Percentiles rank a stretch among this genome's conserved stretches.
Evolutionary conservation across 2,113 vertebrate species (phyloP).

Genomic region (Onychostruthus taczanowskii): DNA sequence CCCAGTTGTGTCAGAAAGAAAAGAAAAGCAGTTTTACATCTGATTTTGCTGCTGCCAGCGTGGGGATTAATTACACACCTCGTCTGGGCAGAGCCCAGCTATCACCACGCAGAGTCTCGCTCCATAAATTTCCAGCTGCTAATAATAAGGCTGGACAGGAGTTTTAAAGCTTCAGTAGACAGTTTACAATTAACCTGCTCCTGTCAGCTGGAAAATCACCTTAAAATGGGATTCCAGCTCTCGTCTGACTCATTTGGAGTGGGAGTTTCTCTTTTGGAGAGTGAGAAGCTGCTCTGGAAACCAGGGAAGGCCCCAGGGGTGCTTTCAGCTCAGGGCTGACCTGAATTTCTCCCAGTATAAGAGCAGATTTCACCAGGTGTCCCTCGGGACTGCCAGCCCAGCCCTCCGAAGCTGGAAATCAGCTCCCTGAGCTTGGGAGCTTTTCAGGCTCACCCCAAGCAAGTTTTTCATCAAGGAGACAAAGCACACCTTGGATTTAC

Average conservation of each 20-base stretch:
- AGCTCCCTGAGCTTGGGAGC: rapidly evolving
- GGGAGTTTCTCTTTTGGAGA: background rate
- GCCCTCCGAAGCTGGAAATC: background rate
- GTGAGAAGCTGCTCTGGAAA: background rate
- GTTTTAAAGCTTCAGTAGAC: slow-evolving; percentile 72
- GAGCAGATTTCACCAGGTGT: background rate
- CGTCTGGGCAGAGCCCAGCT: slow-evolving; percentile 32
- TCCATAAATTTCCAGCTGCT: slow-evolving; percentile 68
- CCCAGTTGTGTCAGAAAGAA: background rate
- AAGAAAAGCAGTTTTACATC: background rate
- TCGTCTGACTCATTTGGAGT: slow-evolving; percentile 14
- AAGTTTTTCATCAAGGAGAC: background rate
- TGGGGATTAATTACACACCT: slow-evolving; percentile 31
- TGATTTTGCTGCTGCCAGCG: background rate
- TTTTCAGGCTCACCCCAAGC: background rate
- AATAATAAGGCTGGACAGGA: slow-evolving; percentile 72
- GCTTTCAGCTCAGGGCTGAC: background rate
- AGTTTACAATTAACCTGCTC: slow-evolving; percentile 76
- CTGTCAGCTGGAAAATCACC: slow-evolving; percentile 78
- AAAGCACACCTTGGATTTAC: background rate
- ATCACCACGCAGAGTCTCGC: slow-evolving; percentile 60
- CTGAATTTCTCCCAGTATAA: rapidly evolving
- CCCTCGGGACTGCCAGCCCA: background rate
- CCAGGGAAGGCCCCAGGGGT: background rate
- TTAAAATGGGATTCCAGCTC: slow-evolving; percentile 63